Conservation (phyloP, 2,888 invertebrate genomes). For the Coenonympha glycerion region DNA sequence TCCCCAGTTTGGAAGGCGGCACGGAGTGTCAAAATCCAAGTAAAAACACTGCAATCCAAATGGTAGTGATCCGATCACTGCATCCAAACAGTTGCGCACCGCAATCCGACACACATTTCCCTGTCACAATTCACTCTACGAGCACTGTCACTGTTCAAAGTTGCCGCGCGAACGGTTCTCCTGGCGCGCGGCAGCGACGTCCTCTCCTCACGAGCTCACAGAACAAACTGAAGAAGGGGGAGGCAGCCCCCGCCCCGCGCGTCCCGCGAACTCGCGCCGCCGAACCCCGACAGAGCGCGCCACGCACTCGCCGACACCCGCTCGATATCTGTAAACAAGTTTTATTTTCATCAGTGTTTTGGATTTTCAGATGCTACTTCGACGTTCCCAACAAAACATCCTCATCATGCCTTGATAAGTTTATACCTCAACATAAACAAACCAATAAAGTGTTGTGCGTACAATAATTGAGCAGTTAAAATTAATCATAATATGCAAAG, state of each 20-base stretch:
- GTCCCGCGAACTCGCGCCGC: constrained; percentile 45
- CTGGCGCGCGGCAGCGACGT: constrained; percentile 43
- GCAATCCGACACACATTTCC: constrained; percentile 65
- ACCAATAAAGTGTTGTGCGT: neutral
- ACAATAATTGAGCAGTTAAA: neutral
- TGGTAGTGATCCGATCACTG: constrained; percentile 68
- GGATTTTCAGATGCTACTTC: constrained; percentile 40
- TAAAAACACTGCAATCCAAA: constrained; percentile 68
- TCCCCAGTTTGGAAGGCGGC: constrained; percentile 65
- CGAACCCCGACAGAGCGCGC: constrained; percentile 65
- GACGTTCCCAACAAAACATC: neutral
- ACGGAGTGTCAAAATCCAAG: constrained; percentile 47
- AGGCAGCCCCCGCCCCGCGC: constrained; percentile 62
- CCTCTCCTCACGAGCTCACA: constrained; percentile 42
- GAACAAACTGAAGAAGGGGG: constrained; percentile 67
- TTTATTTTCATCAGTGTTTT: constrained; percentile 59
- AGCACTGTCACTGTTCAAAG: constrained; percentile 63
- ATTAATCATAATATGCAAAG: neutral
- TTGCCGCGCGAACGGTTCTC: constrained; percentile 68
- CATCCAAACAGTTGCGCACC: constrained; percentile 66
- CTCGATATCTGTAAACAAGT: constrained; percentile 74
- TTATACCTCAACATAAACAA: neutral
- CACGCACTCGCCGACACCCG: constrained; percentile 61
- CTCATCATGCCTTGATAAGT: neutral
- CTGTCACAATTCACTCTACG: constrained; percentile 50